Evolutionary conservation across 2,888 invertebrate species (phyloP).

Genomic region (Hirtodrosophila histrioides): DNA sequence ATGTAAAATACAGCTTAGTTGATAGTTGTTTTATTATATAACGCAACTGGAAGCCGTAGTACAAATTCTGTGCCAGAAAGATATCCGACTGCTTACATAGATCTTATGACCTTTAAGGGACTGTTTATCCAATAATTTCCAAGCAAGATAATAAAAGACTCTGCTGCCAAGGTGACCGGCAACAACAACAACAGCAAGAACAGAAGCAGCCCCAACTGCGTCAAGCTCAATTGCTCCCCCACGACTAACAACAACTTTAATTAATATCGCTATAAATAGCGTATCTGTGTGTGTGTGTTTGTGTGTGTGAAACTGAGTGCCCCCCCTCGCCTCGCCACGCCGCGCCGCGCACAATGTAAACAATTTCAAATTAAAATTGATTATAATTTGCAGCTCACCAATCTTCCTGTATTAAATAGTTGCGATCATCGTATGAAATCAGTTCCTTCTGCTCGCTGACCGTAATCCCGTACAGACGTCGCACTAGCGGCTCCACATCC

Average conservation of each 20-base stretch:
- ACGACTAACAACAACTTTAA: conserved; percentile 55
- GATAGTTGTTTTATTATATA: too few species aligned
- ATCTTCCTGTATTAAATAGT: conserved; percentile 83
- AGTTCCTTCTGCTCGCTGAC: conserved; percentile 81
- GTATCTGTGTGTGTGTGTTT: conserved; percentile 6
- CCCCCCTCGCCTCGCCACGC: background rate
- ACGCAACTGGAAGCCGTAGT: too few species aligned
- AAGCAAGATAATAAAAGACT: conserved; percentile 49
- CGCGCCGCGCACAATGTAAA: conserved; percentile 11
- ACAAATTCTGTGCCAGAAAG: background rate
- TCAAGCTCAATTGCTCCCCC: conserved; percentile 52
- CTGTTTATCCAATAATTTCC: conserved; percentile 8
- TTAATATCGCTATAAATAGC: conserved; percentile 56
- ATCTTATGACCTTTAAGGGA: conserved; percentile 2
- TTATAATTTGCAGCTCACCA: conserved; percentile 72
- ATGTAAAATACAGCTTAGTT: too few species aligned
- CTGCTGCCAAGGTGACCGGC: conserved; percentile 52
- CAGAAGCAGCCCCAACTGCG: conserved; percentile 16
- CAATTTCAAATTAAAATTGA: conserved; percentile 9
- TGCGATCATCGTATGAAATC: conserved; percentile 84
- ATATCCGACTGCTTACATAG: background rate
- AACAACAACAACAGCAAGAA: conserved; percentile 3
- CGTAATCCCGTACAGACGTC: conserved; percentile 84
- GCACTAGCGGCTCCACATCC: conserved; percentile 79
- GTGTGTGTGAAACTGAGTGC: conserved; percentile 8